phyloP scores from a whole-genome alignment of 2,113 vertebrate species.

The Montifringilla adamsi region DNA sequence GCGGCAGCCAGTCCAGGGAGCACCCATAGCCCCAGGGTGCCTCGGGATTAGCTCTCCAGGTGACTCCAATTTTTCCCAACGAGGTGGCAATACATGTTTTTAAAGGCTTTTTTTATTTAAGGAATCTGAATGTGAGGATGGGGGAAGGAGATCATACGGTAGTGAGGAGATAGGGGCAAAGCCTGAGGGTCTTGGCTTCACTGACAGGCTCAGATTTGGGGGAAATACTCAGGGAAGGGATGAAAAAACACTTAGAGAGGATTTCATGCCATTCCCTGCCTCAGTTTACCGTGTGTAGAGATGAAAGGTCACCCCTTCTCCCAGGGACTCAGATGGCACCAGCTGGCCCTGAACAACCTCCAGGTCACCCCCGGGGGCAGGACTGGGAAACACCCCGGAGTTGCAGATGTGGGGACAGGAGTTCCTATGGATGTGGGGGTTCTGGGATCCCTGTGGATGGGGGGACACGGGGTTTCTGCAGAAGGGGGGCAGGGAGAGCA shows the following conservation, averaged over 20 bases:
- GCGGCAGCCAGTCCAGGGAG: background rate
- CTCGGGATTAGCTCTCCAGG: background rate
- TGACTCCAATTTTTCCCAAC: background rate
- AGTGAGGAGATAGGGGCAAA: fast-evolving
- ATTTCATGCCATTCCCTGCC: background rate
- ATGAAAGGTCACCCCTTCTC: background rate
- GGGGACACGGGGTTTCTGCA: background rate
- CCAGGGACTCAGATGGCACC: background rate
- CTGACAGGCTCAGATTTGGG: background rate
- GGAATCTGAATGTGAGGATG: background rate
- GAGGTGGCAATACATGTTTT: background rate
- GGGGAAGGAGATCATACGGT: fast-evolving
- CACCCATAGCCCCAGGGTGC: background rate
- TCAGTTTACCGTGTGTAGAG: background rate
- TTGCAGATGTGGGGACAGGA: background rate
- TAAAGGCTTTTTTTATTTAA: background rate
- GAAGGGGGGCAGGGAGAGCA: background rate
- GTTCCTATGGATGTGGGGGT: background rate
- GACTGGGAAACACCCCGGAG: background rate
- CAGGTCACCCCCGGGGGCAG: background rate
- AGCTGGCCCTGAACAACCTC: background rate
- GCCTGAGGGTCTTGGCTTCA: background rate
- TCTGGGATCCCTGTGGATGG: background rate
- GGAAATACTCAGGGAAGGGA: background rate
- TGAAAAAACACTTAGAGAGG: background rate